These are phyloP conservation scores for Diadophis punctatus DNA, from an alignment of 2,113 vertebrate species.

Conservation along the genomic window DNA sequence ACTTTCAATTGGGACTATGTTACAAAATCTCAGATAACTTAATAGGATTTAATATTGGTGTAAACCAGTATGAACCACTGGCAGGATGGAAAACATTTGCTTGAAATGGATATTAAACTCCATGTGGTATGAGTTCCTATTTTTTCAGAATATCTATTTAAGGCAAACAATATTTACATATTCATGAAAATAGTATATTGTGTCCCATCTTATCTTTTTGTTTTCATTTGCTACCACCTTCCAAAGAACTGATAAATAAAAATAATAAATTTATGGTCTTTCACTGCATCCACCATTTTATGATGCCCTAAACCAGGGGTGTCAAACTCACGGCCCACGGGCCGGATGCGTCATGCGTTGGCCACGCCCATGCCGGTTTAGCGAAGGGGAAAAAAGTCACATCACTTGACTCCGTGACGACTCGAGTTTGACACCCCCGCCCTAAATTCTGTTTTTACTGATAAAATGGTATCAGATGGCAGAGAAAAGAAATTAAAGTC, in stretches of 20 bases:
- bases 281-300: not conserved
- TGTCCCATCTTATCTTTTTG: not conserved
- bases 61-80: not conserved
- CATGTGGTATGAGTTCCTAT: not conserved
- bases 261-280: not conserved
- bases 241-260: not conserved
- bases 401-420: too few relatives aligned
- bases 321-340: too few relatives aligned
- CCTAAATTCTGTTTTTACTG: not conserved
- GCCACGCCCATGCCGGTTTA: too few relatives aligned
- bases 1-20: not conserved
- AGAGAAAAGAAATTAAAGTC: not conserved
- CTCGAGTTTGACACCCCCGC: too few relatives aligned
- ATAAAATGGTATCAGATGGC: not conserved
- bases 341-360: too few relatives aligned
- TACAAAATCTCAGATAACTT: not conserved
- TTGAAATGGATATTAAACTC: not conserved
- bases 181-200: not conserved
- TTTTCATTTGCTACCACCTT: not conserved
- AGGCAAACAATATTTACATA: not conserved
- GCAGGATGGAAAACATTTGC: not conserved
- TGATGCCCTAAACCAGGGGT: not conserved
- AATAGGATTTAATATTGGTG: not conserved
- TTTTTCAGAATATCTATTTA: not conserved
- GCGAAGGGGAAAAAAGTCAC: too few relatives aligned